phyloP scores from a whole-genome alignment of 2,888 invertebrate species.

The Pseudolycoriella hygida region DNA sequence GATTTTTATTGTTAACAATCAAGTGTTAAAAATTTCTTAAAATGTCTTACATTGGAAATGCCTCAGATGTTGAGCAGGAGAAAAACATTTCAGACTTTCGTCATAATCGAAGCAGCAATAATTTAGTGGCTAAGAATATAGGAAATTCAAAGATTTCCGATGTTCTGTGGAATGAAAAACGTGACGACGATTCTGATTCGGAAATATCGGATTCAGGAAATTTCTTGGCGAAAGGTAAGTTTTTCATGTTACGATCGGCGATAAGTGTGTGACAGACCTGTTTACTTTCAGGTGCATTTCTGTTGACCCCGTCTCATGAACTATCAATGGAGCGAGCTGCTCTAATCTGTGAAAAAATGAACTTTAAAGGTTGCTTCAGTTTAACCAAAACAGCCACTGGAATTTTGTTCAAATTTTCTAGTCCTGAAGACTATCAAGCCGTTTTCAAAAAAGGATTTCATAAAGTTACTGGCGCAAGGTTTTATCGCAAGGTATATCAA shows the following conservation, averaged over 20 bases:
- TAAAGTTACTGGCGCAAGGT: conserved; percentile 67
- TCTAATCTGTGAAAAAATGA: conserved; percentile 74
- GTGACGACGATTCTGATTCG: conserved; percentile 60
- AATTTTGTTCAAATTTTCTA: conserved; percentile 74
- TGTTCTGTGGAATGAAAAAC: conserved; percentile 24
- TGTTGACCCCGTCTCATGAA: conserved; percentile 71
- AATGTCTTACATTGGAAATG: conserved; percentile 16
- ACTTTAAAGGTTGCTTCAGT: conserved; percentile 71
- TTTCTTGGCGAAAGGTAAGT: conserved; percentile 53
- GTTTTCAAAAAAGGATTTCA: conserved; percentile 78
- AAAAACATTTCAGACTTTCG: conserved; percentile 17
- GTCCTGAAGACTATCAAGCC: conserved; percentile 70
- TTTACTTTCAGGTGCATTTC: conserved; percentile 44
- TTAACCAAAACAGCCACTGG: conserved; percentile 77
- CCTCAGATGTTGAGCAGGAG: conserved; percentile 27
- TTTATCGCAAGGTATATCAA: conserved; percentile 61
- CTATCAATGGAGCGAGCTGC: conserved; percentile 73
- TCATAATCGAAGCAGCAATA: conserved; percentile 11
- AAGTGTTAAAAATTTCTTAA: no score
- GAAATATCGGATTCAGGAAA: conserved; percentile 58
- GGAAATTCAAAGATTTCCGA: conserved; percentile 24
- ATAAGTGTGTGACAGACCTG: no score
- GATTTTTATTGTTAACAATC: no score
- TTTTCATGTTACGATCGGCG: no score
- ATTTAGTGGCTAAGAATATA: conserved; percentile 16